Percentiles rank a stretch among this genome's conserved stretches.
Evolutionary conservation across 2,888 invertebrate species (phyloP).

Genomic region (Lacanobia wlatinum): DNA sequence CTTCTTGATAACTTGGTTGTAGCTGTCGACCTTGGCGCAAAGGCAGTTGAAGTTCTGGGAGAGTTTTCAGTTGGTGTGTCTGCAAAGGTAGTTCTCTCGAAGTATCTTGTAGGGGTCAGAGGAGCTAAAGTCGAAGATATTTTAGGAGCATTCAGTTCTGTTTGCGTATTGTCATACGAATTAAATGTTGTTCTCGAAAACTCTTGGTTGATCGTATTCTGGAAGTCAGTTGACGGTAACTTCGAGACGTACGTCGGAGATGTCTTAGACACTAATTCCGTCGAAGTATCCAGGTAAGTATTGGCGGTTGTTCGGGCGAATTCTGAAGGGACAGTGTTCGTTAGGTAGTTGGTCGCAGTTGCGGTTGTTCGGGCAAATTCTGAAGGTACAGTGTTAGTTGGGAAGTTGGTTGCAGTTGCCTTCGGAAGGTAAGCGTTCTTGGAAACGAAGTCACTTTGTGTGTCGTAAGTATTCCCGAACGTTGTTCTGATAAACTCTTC

Average conservation of each 20-base stretch:
- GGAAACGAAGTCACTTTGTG: constrained; percentile 48
- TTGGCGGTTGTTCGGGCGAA: constrained; percentile 45
- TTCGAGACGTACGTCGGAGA: constrained; percentile 56
- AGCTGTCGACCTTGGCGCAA: constrained; percentile 53
- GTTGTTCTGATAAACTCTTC: constrained; percentile 52
- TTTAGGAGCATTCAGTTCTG: constrained; percentile 50
- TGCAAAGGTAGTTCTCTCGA: constrained; percentile 48
- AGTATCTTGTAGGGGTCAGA: constrained; percentile 46
- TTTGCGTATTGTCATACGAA: constrained; percentile 47
- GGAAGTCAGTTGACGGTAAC: constrained; percentile 55
- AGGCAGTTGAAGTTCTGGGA: constrained; percentile 45
- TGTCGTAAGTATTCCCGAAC: constrained; percentile 39
- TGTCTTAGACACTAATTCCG: constrained; percentile 53
- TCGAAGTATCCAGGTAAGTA: constrained; percentile 59
- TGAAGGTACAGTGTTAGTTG: constrained; percentile 52
- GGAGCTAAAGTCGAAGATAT: constrained; percentile 58
- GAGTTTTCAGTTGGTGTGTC: constrained; percentile 51
- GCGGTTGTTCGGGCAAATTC: constrained; percentile 46
- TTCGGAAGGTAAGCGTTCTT: constrained; percentile 58
- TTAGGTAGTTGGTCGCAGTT: constrained; percentile 48
- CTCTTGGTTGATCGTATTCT: constrained; percentile 55
- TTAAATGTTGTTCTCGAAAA: constrained; percentile 46
- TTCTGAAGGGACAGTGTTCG: constrained; percentile 52
- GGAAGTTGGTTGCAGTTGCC: constrained; percentile 46
- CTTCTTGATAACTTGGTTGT: constrained; percentile 44